Base-by-base conservation (phyloP, 2,888 invertebrate species). In the Ochropleura leucogaster region DNA sequence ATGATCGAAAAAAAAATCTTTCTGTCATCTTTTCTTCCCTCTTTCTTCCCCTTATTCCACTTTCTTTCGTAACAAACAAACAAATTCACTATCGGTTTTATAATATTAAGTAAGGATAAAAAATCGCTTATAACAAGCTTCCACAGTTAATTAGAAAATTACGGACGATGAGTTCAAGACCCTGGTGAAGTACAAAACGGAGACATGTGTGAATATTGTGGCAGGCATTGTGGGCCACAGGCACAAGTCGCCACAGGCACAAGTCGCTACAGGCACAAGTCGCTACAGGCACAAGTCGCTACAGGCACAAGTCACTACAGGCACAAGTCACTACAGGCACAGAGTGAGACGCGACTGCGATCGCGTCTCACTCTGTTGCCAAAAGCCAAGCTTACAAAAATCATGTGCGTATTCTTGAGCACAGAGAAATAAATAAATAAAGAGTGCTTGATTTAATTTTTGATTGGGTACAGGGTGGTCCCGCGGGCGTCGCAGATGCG, bases 391-490 rank as follows among this genome's bases (percentile, higher is more conserved):
- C 18, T 70, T 70, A 59, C 63, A 79, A 82, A 82, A 77, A 76
- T 77, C 51, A 70, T 63, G 70, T 49, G 57, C 59, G 64, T 78
- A 62, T 60, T 47, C 73, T 71, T 68, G 57, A 46, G 55, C 66
- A 63, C 68, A 74, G 49, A 65, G 64, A 42, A 57, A 72, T 84
- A 79, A 68, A 82, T 85, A 82, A 78, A 59, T 80, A 72, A 83
- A 64, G 65, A 63, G 0, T 67, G 78, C 73, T 78, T 72, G 69
- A 80, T 84, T 84, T 73, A 70, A 77, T 83, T 85, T 82, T 83
- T 83, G 80, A 83, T 51, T 62, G 72, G 62, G 70, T 64, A 46
- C 67, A 70, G 64, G 64, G 12, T 30, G 44, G 44, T 70, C 74
- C 74, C 68, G 46, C 53, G 74, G 63, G 66, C 9, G 14, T 12